Evolutionary conservation across 2,888 invertebrate species (phyloP), one percentile per base, ranked within the genome.

Genomic region (Eurois occulta): DNA sequence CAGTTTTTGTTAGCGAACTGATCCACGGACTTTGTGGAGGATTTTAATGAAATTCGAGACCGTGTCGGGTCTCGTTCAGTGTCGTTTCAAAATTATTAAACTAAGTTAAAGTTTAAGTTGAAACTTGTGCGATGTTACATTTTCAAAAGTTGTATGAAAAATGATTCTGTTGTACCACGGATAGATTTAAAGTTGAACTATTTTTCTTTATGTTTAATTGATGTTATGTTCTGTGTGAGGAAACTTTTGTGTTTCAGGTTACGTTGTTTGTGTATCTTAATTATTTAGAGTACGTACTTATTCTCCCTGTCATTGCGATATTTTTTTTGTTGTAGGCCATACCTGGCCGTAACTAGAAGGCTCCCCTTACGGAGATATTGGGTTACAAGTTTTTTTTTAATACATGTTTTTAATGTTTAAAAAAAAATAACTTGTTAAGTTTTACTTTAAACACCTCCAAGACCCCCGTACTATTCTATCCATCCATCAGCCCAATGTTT

Each of bases 21-120:
- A 85, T 86, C 83, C 77, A 48, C 46, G 46, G 72, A 87, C 77
- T 85, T 67, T 71, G 76, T 64, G 68, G 80, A 46, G 78, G 65
- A 83, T 87, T 86, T 87, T 85, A 86, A 86, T 86, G 85, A 87
- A 85, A 86, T 86, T 87, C 85, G 77, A 76, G 66, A 69, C 74
- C 60, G 67, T 65, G 76, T 77, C 72, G 85, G 70, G 77, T 58
- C 60, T 32, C 80, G 75, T 81, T 84, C 84, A 81, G 84, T 86
- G 86, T 84, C 85, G 84, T 86, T 85, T 81, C 73, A 72, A 86
- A 84, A 86, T 85, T 86, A 86, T 85, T 77, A 85, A 85, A 86
- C 84, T 86, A 86, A 83, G 80, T 85, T 85, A 48, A 72, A 84
- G 86, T 86, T 84, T 84, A 48, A 77, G 74, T 78, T 67, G 70